These are phyloP conservation scores for Microtus californicus DNA, from an alignment of 2,797 vertebrate species.

Conservation along the genomic window DNA sequence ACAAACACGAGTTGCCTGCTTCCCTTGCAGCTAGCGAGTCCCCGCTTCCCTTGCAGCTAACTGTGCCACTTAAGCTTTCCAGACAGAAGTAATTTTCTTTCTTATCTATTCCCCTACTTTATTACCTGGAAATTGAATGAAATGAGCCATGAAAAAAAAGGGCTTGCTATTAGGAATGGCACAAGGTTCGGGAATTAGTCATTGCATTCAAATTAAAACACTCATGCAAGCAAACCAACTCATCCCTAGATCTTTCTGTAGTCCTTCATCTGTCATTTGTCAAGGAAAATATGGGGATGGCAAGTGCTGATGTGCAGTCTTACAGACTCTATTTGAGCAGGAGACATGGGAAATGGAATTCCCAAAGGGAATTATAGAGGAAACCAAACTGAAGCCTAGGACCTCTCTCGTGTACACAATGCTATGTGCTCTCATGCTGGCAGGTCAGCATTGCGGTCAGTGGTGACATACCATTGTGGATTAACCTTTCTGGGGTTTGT, in stretches of 20 bases:
- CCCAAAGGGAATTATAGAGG: neutral
- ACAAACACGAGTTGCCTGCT: neutral
- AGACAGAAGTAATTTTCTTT: neutral
- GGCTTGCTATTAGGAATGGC: too few relatives aligned
- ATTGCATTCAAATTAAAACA: neutral
- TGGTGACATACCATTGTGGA: neutral
- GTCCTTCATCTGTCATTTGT: neutral
- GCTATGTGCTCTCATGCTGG: neutral
- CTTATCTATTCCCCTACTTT: neutral
- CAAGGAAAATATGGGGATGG: neutral
- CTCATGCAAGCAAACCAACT: neutral
- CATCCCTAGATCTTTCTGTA: neutral
- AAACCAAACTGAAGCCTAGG: neutral
- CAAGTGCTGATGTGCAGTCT: neutral
- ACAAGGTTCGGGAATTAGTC: neutral
- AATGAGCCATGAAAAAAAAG: neutral
- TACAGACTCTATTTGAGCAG: neutral
- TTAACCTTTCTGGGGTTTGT: neutral
- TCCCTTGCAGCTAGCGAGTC: neutral
- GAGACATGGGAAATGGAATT: neutral
- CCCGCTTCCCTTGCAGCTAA: conserved; percentile 12
- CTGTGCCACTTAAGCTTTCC: too few relatives aligned
- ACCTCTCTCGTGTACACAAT: neutral
- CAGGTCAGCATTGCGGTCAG: too few relatives aligned
- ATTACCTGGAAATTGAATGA: neutral